These are phyloP conservation scores for Capromys pilorides DNA, from an alignment of 2,797 vertebrate species.

Conservation along the genomic window DNA sequence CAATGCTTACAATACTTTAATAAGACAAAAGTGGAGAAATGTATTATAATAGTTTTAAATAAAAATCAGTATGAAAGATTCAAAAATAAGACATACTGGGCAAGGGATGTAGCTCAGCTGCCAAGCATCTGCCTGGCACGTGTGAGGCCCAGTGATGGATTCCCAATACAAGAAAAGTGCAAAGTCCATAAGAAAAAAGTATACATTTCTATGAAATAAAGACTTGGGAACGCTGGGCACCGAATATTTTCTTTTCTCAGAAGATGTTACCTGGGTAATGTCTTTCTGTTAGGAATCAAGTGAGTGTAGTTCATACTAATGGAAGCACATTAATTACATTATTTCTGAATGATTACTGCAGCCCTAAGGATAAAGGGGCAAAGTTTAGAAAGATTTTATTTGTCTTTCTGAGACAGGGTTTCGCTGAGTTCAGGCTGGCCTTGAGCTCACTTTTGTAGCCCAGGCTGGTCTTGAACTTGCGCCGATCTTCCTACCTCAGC, in stretches of 20 bases:
- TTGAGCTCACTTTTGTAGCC: no score
- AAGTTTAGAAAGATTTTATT: background rate
- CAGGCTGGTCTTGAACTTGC: no score
- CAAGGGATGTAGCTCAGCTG: no score
- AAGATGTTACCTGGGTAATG: background rate
- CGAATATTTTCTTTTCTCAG: background rate
- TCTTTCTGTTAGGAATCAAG: slow-evolving; percentile 28
- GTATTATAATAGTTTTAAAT: background rate
- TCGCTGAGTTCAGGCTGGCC: no score
- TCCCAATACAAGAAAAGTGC: no score
- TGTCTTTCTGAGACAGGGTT: no score
- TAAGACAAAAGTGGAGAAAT: slow-evolving; percentile 13
- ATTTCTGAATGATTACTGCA: slow-evolving; percentile 13
- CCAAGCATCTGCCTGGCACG: no score
- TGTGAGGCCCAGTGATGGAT: no score
- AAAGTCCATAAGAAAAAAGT: background rate
- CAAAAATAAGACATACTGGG: background rate
- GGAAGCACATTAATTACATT: background rate
- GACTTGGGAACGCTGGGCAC: background rate
- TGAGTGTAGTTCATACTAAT: background rate
- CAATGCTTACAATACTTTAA: background rate
- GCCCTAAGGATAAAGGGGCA: background rate
- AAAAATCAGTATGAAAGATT: background rate
- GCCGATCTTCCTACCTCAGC: no score
- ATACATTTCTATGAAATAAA: background rate